A percentile compares a stretch with the other conserved stretches of the same genome.
These are phyloP conservation scores for Agraylea sexmaculata DNA, from an alignment of 1,140 invertebrate genomes.

Conservation along the genomic window DNA sequence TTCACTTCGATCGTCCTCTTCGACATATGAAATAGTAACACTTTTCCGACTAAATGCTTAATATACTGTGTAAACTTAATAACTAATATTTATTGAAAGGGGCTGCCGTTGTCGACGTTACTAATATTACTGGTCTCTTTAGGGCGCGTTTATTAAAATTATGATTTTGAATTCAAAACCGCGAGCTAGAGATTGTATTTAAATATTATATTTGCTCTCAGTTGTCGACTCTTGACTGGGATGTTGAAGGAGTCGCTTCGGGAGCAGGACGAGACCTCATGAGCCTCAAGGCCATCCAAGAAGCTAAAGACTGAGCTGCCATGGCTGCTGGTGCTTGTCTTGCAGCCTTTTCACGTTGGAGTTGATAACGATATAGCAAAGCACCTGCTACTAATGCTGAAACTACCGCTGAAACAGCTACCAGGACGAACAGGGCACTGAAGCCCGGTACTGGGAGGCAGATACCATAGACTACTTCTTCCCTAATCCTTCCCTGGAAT, in stretches of 20 bases:
- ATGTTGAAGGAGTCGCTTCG: conserved; percentile 9
- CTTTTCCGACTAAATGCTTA: no score
- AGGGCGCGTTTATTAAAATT: no score
- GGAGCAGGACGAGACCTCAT: conserved; percentile 42
- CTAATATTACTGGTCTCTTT: no score
- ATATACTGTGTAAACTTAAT: no score
- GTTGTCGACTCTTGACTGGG: neutral
- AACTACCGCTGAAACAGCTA: conserved; percentile 72
- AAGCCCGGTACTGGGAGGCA: conserved; percentile 82
- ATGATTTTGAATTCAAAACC: conserved; percentile 7
- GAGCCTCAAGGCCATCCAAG: conserved; percentile 60
- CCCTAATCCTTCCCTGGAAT: conserved; percentile 73
- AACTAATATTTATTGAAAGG: no score
- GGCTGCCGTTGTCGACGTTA: no score
- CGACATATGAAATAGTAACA: no score
- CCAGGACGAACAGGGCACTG: conserved; percentile 74
- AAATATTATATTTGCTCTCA: neutral
- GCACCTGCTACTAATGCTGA: conserved; percentile 67
- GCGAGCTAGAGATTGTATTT: neutral
- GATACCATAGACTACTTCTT: conserved; percentile 83
- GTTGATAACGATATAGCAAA: conserved; percentile 59
- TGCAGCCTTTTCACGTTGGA: conserved; percentile 53
- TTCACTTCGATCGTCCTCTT: no score
- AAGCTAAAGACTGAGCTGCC: conserved; percentile 48
- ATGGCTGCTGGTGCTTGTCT: conserved; percentile 35